Evolutionary conservation across 64 coral and sea anemone species (phyloP).

Genomic region (Trachythela sp.): DNA sequence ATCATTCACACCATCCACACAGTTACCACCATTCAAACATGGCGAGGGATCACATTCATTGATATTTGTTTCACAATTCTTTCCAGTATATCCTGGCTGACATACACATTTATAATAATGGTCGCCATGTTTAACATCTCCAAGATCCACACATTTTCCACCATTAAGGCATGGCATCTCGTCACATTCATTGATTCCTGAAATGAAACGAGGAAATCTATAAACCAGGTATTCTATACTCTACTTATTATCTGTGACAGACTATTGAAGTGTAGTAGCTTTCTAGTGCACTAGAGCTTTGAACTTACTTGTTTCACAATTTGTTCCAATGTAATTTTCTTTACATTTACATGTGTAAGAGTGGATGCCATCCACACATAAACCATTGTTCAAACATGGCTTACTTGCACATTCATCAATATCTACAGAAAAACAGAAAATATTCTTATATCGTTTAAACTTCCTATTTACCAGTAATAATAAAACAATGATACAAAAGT

Average conservation of each 20-base stretch:
- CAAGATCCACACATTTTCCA: background rate
- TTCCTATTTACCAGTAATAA: no score
- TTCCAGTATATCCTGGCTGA: background rate
- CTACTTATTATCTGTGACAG: background rate
- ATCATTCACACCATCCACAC: background rate
- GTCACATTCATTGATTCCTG: background rate
- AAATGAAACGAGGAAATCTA: background rate
- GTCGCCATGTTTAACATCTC: background rate
- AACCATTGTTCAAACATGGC: background rate
- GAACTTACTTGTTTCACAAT: background rate
- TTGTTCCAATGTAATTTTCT: no score
- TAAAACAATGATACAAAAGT: no score
- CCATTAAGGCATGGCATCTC: background rate
- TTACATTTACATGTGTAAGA: background rate
- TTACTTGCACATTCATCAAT: background rate
- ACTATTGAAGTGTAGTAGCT: no score
- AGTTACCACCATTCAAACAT: background rate
- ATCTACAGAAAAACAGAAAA: slow-evolving; percentile 8
- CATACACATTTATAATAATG: background rate
- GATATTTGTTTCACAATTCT: background rate
- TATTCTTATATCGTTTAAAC: no score
- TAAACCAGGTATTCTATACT: no score
- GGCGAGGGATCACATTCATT: background rate
- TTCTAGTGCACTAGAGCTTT: no score
- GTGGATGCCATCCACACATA: background rate